Percentiles rank a stretch among this genome's conserved stretches.
Evolutionary conservation across 1,140 invertebrate species (phyloP).

Genomic region (Tetragnatha versicolor): DNA sequence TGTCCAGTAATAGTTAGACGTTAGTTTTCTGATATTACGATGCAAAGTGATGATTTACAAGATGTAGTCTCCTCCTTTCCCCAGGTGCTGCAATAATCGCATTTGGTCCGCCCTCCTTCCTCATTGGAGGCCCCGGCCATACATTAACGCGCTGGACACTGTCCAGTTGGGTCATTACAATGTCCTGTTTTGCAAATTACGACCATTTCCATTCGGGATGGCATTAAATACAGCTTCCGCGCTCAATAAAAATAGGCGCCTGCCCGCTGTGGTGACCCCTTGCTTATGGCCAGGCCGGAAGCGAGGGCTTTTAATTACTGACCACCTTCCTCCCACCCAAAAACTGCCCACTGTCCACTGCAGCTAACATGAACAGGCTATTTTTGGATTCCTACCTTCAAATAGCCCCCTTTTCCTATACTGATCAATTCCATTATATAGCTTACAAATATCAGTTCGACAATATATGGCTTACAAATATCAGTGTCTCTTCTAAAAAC

Average conservation of each 20-base stretch:
- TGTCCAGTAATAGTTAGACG: conserved; percentile 51
- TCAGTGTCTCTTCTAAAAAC: no score
- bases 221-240: conserved; percentile 36
- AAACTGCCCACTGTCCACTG: no score
- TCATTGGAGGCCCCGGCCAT: conserved; percentile 50
- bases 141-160: conserved; percentile 51
- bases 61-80: conserved; percentile 44
- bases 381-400: no score
- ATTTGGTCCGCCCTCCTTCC: conserved; percentile 34
- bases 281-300: no score
- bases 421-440: no score
- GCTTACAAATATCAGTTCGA: no score
- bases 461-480: no score
- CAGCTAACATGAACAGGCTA: no score
- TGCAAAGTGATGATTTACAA: conserved; percentile 52
- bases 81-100: conserved; percentile 49
- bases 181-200: conserved; percentile 54
- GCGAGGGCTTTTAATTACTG: no score
- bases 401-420: no score
- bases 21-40: conserved; percentile 52
- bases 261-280: no score
- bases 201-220: conserved; percentile 21
- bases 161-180: conserved; percentile 50
- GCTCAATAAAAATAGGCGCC: not conserved
- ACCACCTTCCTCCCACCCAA: no score